phyloP scores from a whole-genome alignment of 1,140 invertebrate species.

The Colletes latitarsis region DNA sequence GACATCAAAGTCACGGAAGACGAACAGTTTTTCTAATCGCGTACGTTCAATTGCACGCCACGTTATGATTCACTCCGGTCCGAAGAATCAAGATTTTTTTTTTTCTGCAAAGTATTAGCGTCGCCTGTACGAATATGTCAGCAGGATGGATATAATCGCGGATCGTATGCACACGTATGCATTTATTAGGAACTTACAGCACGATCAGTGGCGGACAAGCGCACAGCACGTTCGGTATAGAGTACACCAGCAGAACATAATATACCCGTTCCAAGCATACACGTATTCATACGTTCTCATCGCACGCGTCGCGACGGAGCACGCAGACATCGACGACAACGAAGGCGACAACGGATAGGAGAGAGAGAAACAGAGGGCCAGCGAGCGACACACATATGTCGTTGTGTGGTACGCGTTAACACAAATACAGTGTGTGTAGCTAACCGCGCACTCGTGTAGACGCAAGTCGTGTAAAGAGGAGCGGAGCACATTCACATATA shows the following conservation, averaged over 20 bases:
- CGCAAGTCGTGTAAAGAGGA: constrained; percentile 26
- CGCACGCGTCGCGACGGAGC: constrained; percentile 16
- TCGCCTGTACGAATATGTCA: not conserved
- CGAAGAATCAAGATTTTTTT: not conserved
- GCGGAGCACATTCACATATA: not conserved
- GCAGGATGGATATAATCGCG: constrained; percentile 23
- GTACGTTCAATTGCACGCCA: not conserved
- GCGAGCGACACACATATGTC: constrained; percentile 28
- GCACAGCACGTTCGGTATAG: constrained; percentile 31
- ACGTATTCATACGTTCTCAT: constrained; percentile 17
- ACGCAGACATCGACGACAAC: not conserved
- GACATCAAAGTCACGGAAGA: no score
- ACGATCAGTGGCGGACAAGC: constrained; percentile 31
- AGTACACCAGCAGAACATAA: constrained; percentile 16
- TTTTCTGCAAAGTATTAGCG: not conserved
- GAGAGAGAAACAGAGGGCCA: constrained; percentile 43
- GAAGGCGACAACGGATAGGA: constrained; percentile 10
- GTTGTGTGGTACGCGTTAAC: constrained; percentile 21
- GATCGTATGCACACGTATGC: constrained; percentile 39
- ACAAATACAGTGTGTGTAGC: constrained; percentile 6
- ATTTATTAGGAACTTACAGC: constrained; percentile 44
- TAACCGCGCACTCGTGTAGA: constrained; percentile 26
- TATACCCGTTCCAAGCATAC: constrained; percentile 21
- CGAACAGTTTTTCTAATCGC: not conserved
- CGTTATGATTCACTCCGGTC: not conserved